Evolutionary conservation across 2,797 vertebrate genomes (phyloP), one percentile per base, ranked within the genome.

Genomic region (Melanotaenia pygmaea): DNA sequence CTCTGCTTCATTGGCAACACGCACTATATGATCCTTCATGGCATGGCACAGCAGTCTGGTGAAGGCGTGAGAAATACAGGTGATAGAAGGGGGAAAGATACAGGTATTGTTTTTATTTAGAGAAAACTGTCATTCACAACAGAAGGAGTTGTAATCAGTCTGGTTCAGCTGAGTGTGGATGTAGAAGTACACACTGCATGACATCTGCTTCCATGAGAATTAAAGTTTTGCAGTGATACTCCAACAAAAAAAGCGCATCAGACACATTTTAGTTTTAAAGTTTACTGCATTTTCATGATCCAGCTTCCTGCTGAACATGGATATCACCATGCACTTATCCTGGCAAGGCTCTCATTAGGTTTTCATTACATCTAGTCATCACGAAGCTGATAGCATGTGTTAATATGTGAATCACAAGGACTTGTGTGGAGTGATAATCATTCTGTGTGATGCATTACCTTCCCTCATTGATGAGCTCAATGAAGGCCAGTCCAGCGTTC

Each of bases 391-490:
- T 82, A 61, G 58, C 12, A 62, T 45, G 24, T 20, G 61, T 47
- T 67, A 61, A 80, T 76, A 67, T 70, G 75, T 59, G 56, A 81
- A 74, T 70, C 68, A 58, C 30, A 38, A 68, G 30, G 35, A 63
- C 59, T 59, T 18, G 43, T 50, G 34, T 26, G n/a, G 61, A 32
- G 10, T 43, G 50, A 68, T 76, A 40, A 84, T 72, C 37, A 73
- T 69, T 61, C 38, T 11, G 22, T 56, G 74, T 75, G 71, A 85
- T 71, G 78, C 84, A 92, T 97, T 97, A 99, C 98, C 98, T 98
- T 92, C 98, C 98, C 94, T 99, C 98, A 87, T 99, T 99, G 95
- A 99, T 99, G 87, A 99, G 97, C 87, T 99, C 98, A 76, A 99
- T 99, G 94, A 99, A 99, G 64, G 98, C 98, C 88, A 99, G 95